These are phyloP conservation scores for Pseudomyrmex dendroicus DNA, from an alignment of 1,140 invertebrate genomes.

Conservation along the genomic window DNA sequence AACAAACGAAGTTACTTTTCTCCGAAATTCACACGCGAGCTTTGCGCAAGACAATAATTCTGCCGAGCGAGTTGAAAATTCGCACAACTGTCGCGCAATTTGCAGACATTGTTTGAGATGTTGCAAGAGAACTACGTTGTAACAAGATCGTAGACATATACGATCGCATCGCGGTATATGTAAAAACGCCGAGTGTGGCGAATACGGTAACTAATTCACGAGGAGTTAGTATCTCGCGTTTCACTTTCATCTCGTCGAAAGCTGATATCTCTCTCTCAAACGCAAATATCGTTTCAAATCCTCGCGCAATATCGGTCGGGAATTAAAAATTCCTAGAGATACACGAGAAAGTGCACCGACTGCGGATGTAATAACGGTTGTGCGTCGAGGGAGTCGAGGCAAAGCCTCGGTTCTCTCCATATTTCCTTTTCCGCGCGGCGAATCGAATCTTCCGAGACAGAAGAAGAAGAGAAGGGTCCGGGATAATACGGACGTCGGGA, in stretches of 20 bases:
- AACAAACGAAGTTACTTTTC: not conserved
- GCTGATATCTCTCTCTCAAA: not conserved
- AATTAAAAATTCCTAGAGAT: not conserved
- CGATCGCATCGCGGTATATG: not conserved
- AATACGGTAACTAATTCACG: constrained; percentile 12
- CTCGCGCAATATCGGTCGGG: not conserved
- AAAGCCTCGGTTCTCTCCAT: not conserved
- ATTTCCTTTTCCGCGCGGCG: constrained; percentile 22
- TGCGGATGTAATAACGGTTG: constrained; percentile 11
- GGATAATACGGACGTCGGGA: no score
- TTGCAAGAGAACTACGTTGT: no score
- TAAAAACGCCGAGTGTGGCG: not conserved
- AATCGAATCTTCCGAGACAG: constrained; percentile 33
- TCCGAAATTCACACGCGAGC: not conserved
- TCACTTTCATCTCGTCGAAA: not conserved
- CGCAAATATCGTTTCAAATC: not conserved
- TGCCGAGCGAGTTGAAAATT: not conserved
- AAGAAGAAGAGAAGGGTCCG: not conserved
- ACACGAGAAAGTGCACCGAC: not conserved
- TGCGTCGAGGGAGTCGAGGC: constrained; percentile 10
- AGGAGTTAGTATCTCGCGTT: not conserved
- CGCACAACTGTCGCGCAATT: no score
- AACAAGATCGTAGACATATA: no score
- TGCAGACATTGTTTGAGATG: no score
- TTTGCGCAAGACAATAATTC: no score